Base-by-base conservation (phyloP, 2,797 vertebrate genomes). In the Hypotaenidia okinawae region DNA sequence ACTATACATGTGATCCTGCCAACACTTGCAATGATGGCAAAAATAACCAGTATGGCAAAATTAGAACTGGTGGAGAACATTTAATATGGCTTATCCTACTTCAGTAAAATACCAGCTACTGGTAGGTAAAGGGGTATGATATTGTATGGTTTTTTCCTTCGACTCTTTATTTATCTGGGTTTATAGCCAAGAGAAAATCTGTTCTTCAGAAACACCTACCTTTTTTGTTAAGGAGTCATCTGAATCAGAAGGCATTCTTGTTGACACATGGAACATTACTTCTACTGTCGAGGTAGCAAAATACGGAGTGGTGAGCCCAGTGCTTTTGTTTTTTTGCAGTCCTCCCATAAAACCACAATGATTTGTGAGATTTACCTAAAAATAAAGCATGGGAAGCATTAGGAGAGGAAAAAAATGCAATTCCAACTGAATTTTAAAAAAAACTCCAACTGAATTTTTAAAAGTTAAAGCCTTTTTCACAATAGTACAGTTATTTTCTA, bases 261-360 rank as follows among this genome's bases (percentile, higher is more conserved):
- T 99, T 95, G 99, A 99, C 30, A 99, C 99, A 61, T 99, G 99
- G 97, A 99, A 99, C 98, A 99, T 98, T 76, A 99, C 99, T 98
- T 99, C 99, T 17, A 99, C 99, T 30, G 99, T 99, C 90, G 99
- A 99, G 83, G 99, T 99, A 98, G 99, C 99, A 93, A 99, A 99
- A 97, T 99, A 99, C 3, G 99, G 99, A 77, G 99, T 99, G 92
- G 98, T 99, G 95, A 99, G 96, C 63, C 99, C 99, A 77, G 99
- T 99, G 96, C 99, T 99, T 96, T 98, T 99, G 95, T 99, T 99
- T 97, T 98, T 98, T 93, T 99, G 99, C 62, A 99, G 98, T 92
- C 99, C 99, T 94, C 99, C 99, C 99, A 99, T 99, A 97, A 99
- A 99, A 84, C 99, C 99, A 96, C 99, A 99, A 96, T 99, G 99